Conservation (phyloP, 2,888 invertebrate species). For the Allophyes oxyacanthae region DNA sequence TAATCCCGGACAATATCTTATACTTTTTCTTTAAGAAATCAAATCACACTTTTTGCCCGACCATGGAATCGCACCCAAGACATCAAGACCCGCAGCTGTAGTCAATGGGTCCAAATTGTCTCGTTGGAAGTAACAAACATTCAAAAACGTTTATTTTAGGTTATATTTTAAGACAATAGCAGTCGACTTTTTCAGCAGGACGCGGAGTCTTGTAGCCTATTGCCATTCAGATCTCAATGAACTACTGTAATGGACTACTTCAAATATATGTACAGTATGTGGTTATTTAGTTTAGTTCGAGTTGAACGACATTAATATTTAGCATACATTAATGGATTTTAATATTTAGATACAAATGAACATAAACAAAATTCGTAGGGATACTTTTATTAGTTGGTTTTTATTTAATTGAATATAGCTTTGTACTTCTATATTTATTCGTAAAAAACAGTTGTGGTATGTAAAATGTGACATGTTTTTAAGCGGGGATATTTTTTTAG, state of each 20-base stretch:
- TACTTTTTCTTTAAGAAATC: constrained; percentile 3
- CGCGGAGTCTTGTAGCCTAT: no score
- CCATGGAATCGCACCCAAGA: constrained; percentile 1
- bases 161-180: neutral
- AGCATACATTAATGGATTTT: no score
- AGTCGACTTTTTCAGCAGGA: neutral
- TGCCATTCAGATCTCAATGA: constrained; percentile 18
- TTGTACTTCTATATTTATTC: no score
- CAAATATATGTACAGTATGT: constrained; percentile 24
- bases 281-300: constrained; percentile 22
- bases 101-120: constrained; percentile 22
- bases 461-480: no score
- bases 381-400: no score
- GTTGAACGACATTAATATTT: constrained; percentile 11
- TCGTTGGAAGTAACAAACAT: constrained; percentile 6
- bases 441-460: no score
- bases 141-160: neutral
- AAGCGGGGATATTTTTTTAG: no score
- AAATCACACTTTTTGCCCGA: constrained; percentile 19
- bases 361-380: constrained; percentile 7
- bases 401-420: no score
- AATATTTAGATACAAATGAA: no score
- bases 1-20: constrained; percentile 5
- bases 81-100: constrained; percentile 14
- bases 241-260: constrained; percentile 23